These are phyloP conservation scores for Macrosteles quadrilineatus DNA, from an alignment of 1,140 invertebrate genomes.

Conservation along the genomic window DNA sequence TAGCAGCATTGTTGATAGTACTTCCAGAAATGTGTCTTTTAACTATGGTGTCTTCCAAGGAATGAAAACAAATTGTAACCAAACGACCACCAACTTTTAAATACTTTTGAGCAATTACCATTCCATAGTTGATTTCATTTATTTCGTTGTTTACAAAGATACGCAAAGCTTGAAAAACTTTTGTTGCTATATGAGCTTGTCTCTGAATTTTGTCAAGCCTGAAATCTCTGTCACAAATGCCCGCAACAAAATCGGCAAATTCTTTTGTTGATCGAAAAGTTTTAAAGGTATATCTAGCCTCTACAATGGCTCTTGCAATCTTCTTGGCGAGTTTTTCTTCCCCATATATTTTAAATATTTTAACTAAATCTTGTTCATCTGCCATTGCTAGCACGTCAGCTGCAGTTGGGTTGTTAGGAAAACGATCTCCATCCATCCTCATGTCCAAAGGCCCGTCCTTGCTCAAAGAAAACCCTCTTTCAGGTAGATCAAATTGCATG, in stretches of 20 bases:
- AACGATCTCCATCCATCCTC: constrained; percentile 86
- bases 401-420: constrained; percentile 72
- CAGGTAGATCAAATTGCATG: constrained; percentile 85
- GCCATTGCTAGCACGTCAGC: constrained; percentile 81
- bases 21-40: constrained; percentile 76
- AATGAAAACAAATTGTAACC: constrained; percentile 88
- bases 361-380: constrained; percentile 74
- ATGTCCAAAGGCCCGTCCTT: constrained; percentile 90
- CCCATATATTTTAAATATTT: constrained; percentile 87
- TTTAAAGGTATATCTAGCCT: constrained; percentile 80
- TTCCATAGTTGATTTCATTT: constrained; percentile 92
- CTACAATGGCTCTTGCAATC: constrained; percentile 85
- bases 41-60: constrained; percentile 92
- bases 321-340: constrained; percentile 86
- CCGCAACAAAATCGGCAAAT: constrained; percentile 75
- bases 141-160: constrained; percentile 98
- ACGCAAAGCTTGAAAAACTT: constrained; percentile 91
- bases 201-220: constrained; percentile 71
- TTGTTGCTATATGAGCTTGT: constrained; percentile 81
- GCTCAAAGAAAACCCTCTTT: constrained; percentile 83
- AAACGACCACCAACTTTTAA: constrained; percentile 76
- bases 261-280: constrained; percentile 81
- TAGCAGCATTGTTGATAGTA: constrained; percentile 59
- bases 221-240: constrained; percentile 59
- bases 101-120: constrained; percentile 75